Evolutionary conservation across 2,113 vertebrate genomes (phyloP).

Genomic region (Ondatra zibethicus): DNA sequence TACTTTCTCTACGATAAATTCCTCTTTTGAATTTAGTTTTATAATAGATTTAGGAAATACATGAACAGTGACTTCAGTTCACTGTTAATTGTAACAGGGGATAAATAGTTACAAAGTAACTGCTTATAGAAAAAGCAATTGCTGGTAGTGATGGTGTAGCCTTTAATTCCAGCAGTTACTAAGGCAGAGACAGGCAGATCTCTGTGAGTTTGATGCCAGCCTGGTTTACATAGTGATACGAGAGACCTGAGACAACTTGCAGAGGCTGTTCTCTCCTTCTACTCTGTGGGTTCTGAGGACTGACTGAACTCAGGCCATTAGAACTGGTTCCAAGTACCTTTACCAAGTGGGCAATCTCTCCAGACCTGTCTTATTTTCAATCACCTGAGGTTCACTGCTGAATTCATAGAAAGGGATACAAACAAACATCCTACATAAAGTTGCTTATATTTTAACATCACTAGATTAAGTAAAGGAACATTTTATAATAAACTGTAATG

Average conservation of each 20-base stretch:
- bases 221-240: not conserved
- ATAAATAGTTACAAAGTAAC: not conserved
- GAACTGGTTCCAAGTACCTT: not conserved
- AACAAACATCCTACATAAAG: not conserved
- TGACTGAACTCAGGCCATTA: not conserved
- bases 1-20: conserved; percentile 36
- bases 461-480: not conserved
- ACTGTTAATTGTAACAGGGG: not conserved
- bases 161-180: not conserved
- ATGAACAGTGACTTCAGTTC: not conserved
- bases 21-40: conserved; percentile 8
- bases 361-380: not conserved
- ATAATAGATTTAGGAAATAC: not conserved
- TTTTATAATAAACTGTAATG: not conserved
- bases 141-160: not conserved
- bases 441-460: not conserved
- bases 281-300: not conserved
- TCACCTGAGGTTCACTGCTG: not conserved
- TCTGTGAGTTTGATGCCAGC: not conserved
- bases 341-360: not conserved
- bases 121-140: conserved; percentile 19
- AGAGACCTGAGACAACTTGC: not conserved
- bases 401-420: not conserved
- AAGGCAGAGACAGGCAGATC: not conserved
- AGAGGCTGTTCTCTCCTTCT: not conserved